These are phyloP conservation scores for Leucoptera coffeella DNA, from an alignment of 2,888 invertebrate genomes.

Conservation along the genomic window DNA sequence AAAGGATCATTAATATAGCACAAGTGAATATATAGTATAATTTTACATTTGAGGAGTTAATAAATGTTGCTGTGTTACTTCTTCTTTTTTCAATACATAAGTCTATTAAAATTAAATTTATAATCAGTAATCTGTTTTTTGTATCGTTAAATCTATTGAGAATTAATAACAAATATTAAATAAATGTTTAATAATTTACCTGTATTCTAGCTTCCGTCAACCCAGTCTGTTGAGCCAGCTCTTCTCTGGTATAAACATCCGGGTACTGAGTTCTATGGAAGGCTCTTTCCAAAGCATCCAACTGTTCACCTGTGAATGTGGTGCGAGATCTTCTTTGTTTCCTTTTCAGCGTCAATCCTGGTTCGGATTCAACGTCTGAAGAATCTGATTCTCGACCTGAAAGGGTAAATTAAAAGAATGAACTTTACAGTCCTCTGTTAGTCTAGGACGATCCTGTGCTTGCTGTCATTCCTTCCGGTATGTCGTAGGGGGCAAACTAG, in stretches of 20 bases:
- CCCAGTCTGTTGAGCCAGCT: slow-evolving; percentile 83
- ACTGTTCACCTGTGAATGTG: slow-evolving; percentile 88
- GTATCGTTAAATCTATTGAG: slow-evolving; percentile 1
- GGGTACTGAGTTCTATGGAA: slow-evolving; percentile 94
- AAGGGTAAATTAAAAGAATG: no score
- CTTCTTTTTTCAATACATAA: no score
- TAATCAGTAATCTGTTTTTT: no score
- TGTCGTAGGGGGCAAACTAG: no score
- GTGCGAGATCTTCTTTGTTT: slow-evolving; percentile 90
- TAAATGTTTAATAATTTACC: slow-evolving; percentile 29
- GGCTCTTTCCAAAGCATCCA: slow-evolving; percentile 86
- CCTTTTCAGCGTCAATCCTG: slow-evolving; percentile 81
- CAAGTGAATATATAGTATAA: no score
- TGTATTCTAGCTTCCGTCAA: slow-evolving; percentile 92
- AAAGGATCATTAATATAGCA: no score
- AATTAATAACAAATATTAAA: not conserved
- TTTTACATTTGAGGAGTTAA: no score
- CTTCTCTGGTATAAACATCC: slow-evolving; percentile 90
- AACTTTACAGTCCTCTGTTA: no score
- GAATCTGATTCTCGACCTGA: slow-evolving; percentile 46
- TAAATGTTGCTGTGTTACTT: no score
- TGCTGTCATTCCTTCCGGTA: no score
- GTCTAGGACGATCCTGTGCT: no score
- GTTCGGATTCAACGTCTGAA: slow-evolving; percentile 83
- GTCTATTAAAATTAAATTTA: no score